Conservation (phyloP, 2,113 vertebrate species). For the Rhynchomys soricoides region DNA sequence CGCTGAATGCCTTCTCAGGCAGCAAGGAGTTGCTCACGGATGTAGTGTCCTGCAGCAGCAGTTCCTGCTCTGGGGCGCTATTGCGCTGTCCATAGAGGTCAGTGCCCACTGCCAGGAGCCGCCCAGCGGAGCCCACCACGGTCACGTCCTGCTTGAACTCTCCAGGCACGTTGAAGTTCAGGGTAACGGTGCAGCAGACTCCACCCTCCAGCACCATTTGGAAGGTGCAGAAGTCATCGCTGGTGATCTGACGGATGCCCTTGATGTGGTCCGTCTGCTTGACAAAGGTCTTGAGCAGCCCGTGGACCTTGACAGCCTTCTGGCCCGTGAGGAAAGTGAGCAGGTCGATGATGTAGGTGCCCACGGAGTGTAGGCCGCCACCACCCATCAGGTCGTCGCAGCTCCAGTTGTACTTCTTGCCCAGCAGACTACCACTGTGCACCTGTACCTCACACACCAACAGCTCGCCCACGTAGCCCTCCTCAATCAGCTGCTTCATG, state of each 20-base stretch:
- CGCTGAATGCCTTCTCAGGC: slow-evolving; percentile 96
- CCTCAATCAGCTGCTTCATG: slow-evolving; percentile 98
- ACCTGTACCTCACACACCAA: slow-evolving; percentile 98
- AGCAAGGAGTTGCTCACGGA: slow-evolving; percentile 93
- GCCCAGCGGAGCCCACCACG: slow-evolving; percentile 92
- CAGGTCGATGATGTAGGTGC: slow-evolving; percentile 99
- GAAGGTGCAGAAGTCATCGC: slow-evolving; percentile 98
- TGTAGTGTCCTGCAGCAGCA: slow-evolving; percentile 94
- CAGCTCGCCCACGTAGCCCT: slow-evolving; percentile 96
- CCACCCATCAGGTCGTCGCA: slow-evolving; percentile 99
- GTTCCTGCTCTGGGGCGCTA: slow-evolving; percentile 89
- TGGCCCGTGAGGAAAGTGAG: slow-evolving; percentile 96
- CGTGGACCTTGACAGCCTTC: slow-evolving; percentile 95
- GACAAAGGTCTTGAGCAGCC: slow-evolving; percentile 97
- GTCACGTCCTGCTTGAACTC: slow-evolving; percentile 97
- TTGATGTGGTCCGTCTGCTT: slow-evolving; percentile 98
- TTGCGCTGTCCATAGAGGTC: slow-evolving; percentile 98
- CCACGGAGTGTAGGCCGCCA: slow-evolving; percentile 96
- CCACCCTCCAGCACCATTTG: slow-evolving; percentile 98
- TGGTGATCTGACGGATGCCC: slow-evolving; percentile 99
- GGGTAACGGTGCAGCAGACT: slow-evolving; percentile 96
- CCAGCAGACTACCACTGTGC: slow-evolving; percentile 96
- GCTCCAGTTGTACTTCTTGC: slow-evolving; percentile 99
- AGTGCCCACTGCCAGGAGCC: slow-evolving; percentile 91
- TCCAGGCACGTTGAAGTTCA: slow-evolving; percentile 98